Evolutionary conservation across 2,888 invertebrate genomes (phyloP).

Genomic region (Macrostomum cliftonense): DNA sequence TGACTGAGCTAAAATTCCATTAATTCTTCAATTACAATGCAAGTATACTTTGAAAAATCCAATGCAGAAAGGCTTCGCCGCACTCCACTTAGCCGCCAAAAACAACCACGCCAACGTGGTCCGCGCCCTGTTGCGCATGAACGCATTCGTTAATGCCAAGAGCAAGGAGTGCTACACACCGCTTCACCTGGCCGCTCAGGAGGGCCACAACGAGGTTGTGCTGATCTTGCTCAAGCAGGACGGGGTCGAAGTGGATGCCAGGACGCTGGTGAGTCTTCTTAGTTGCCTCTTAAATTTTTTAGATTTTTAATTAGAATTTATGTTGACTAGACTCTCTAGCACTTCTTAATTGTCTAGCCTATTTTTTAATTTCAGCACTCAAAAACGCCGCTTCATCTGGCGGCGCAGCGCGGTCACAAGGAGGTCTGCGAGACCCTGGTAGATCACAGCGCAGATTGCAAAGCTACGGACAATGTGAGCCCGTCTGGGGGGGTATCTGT

Average conservation of each 20-base stretch:
- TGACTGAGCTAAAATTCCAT: too few relatives aligned
- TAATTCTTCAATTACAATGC: too few relatives aligned
- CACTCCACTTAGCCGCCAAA: conserved; percentile 71
- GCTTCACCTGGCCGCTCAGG: conserved; percentile 83
- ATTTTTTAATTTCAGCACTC: conserved; percentile 47
- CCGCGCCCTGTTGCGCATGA: conserved; percentile 60
- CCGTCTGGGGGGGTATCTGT: too few relatives aligned
- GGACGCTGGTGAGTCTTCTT: conserved; percentile 50
- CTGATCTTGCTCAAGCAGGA: conserved; percentile 82
- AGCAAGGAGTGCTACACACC: conserved; percentile 89
- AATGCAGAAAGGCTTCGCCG: conserved; percentile 54
- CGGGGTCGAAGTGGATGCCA: conserved; percentile 78
- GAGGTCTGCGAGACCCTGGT: conserved; percentile 77
- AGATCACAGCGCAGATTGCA: conserved; percentile 54
- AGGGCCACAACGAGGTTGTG: conserved; percentile 71
- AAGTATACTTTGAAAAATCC: too few relatives aligned
- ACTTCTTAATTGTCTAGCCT: too few relatives aligned
- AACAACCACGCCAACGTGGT: conserved; percentile 57
- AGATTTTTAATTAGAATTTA: too few relatives aligned
- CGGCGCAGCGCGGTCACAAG: conserved; percentile 82
- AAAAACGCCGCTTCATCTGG: conserved; percentile 88
- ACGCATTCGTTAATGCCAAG: conserved; percentile 96
- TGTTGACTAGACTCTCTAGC: too few relatives aligned
- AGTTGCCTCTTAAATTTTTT: not conserved
- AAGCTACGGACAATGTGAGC: conserved; percentile 58